Percentiles rank a stretch among this genome's conserved stretches.
Evolutionary conservation across 2,113 vertebrate species (phyloP).

Genomic region (Deroptyus accipitrinus): DNA sequence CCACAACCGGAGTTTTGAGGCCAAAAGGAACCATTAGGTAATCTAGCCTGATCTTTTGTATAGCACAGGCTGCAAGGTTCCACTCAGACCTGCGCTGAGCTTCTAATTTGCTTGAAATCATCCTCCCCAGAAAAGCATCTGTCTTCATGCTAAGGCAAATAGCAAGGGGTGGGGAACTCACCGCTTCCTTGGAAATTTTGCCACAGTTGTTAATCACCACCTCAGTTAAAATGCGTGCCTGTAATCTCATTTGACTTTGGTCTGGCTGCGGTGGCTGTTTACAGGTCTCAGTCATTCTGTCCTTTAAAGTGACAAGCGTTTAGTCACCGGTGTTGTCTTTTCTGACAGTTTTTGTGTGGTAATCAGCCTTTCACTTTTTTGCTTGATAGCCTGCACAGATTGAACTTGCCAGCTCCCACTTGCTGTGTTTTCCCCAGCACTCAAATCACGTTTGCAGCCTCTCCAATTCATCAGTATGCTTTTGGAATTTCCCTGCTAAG

Average conservation of each 20-base stretch:
- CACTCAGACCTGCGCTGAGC: neutral
- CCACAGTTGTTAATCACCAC: neutral
- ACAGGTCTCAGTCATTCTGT: neutral
- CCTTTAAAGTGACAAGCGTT: neutral
- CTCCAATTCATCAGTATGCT: neutral
- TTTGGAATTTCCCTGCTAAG: neutral
- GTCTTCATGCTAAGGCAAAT: neutral
- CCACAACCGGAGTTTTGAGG: neutral
- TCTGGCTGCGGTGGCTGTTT: neutral
- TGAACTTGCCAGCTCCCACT: neutral
- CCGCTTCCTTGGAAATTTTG: neutral
- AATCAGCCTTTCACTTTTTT: neutral
- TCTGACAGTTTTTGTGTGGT: neutral
- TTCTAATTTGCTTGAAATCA: neutral
- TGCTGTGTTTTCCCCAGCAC: neutral
- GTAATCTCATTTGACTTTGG: neutral
- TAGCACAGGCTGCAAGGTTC: neutral
- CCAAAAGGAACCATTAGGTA: neutral
- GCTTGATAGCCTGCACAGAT: neutral
- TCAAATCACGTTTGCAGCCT: neutral
- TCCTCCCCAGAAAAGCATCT: neutral
- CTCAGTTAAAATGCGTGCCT: neutral
- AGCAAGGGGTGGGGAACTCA: neutral
- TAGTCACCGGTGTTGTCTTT: neutral
- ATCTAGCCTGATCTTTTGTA: neutral